These are phyloP conservation scores for Lepeophtheirus nordmannii DNA, from an alignment of 2,888 invertebrate species.

Conservation along the genomic window DNA sequence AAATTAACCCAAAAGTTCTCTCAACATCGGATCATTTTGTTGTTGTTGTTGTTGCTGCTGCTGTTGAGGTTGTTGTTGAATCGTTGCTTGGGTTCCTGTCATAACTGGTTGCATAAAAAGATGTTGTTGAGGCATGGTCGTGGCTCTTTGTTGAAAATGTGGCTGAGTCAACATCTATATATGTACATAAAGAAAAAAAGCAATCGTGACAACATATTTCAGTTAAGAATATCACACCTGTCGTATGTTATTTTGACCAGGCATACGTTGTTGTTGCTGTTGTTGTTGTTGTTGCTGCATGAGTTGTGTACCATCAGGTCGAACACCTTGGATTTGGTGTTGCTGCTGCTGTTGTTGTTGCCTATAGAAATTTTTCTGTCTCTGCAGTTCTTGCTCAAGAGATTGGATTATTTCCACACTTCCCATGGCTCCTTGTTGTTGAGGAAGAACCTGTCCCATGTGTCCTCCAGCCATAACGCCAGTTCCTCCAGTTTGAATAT, in stretches of 20 bases:
- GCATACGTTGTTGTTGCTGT: background rate
- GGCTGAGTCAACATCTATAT: background rate
- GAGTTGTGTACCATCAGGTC: background rate
- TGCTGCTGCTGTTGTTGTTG: conserved; percentile 1
- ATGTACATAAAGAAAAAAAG: background rate
- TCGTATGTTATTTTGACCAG: background rate
- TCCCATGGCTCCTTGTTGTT: background rate
- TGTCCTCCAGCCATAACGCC: background rate
- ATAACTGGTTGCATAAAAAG: conserved; percentile 12
- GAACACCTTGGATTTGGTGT: background rate
- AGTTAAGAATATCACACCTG: background rate
- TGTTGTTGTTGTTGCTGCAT: conserved; percentile 3
- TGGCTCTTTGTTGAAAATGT: background rate
- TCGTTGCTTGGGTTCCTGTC: background rate
- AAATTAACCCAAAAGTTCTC: conserved; percentile 8
- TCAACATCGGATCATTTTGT: conserved; percentile 11
- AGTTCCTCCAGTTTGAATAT: background rate
- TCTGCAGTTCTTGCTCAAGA: background rate
- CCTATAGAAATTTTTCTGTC: background rate
- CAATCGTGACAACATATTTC: background rate
- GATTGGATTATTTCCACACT: background rate
- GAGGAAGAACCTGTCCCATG: background rate
- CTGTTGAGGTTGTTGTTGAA: conserved; percentile 11
- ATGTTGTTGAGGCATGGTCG: conserved; percentile 5
- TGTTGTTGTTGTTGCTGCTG: conserved; percentile 9